Evolutionary conservation across 2,888 invertebrate species (phyloP), one percentile per base, ranked within the genome.

Genomic region (Ceramica pisi): DNA sequence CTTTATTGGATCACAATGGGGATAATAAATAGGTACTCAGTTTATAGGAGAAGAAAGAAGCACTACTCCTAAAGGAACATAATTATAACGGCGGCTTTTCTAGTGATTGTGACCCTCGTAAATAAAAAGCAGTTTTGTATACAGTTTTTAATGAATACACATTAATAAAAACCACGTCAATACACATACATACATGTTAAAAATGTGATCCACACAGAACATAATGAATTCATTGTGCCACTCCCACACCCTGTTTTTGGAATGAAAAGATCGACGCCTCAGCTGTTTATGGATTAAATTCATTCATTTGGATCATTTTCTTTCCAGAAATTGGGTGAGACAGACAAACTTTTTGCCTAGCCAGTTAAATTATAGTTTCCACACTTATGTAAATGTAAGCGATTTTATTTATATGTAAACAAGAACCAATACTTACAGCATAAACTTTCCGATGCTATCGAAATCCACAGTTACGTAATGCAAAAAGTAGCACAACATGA

Each of bases 161-260:
- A 92, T 91, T 86, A 92, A 93, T 93, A 93, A 93, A 94, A 94
- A 93, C 88, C 94, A 94, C 94, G 89, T 92, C 92, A 94, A 93
- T 93, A 94, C 93, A 94, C 91, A 91, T 90, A 90, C 91, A 92
- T 92, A 91, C 88, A 90, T 88, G 87, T 90, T 89, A 75, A 89
- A 91, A 92, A 86, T 87, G 92, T 93, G 92, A 92, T 88, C 67
- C 92, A 94, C 92, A 90, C 92, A 86, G 73, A 80, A 83, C 73
- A 51, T 81, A 82, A 82, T 82, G 57, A 79, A 81, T 87, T 81
- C 79, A 85, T 90, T 90, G 91, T 92, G 92, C 91, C 90, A 91
- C 90, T 90, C 90, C 89, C 82, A 50, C 26, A 57, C 57, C 57
- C 38, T 0, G n/a, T 57, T 57, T 38, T 14, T 57, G 38, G 38